These are phyloP conservation scores for Capreolus pygargus DNA, from an alignment of 2,113 vertebrate genomes.

Conservation along the genomic window DNA sequence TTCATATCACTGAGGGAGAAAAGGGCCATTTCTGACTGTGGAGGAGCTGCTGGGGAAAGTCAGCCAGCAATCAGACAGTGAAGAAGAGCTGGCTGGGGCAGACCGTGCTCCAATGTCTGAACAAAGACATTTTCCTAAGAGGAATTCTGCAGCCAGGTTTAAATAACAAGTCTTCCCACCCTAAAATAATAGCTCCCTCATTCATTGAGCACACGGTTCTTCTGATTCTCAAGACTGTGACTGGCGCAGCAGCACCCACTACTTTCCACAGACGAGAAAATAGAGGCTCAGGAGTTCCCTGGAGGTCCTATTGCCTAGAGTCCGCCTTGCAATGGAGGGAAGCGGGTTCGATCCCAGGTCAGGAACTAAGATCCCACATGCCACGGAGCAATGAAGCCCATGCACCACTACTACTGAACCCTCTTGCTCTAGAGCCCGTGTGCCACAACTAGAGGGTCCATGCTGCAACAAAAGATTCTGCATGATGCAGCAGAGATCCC, in stretches of 20 bases:
- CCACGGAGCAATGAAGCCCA: not conserved
- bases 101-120: not conserved
- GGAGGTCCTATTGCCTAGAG: not conserved
- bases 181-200: not conserved
- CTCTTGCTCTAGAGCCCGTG: not conserved
- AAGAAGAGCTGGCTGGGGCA: not conserved
- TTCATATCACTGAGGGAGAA: not conserved
- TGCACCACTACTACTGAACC: not conserved
- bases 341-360: not conserved
- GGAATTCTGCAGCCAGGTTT: not conserved
- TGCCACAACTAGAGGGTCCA: not conserved
- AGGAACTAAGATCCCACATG: not conserved
- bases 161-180: not conserved
- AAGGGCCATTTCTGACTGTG: not conserved
- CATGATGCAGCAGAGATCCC: not conserved
- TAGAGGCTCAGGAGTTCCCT: not conserved
- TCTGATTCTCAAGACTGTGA: not conserved
- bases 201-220: not conserved
- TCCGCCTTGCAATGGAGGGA: not conserved
- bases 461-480: not conserved
- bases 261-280: not conserved
- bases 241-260: not conserved
- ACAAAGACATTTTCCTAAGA: not conserved
- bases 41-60: not conserved
- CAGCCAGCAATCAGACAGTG: not conserved